Evolutionary conservation across 2,797 vertebrate genomes (phyloP), one percentile per base, ranked within the genome.

Genomic region (Sitta carolinensis): DNA sequence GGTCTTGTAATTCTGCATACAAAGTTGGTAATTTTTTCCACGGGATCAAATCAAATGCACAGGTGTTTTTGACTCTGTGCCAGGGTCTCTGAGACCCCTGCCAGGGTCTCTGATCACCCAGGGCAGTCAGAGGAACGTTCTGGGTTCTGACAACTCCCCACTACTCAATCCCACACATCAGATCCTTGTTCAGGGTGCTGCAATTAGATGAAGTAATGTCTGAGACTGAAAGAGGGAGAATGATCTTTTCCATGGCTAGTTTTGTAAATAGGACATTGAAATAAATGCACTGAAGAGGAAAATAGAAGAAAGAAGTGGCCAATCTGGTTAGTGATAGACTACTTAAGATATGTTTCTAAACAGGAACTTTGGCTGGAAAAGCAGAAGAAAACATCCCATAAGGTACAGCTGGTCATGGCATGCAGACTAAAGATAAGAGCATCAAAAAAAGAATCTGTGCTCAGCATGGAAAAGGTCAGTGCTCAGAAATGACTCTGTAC

Each of bases 191-290:
- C 21, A 57, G 69, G 48, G 73, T 77, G 47, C 38, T 89, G 76
- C 87, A 91, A 82, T 89, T 92, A 93, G 93, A 91, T 91, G 84
- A 96, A 91, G 85, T 93, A 82, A 94, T 89, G 92, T 94, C 91
- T 95, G 91, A 54, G 30, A 52, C 77, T 83, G 79, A 92, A 89
- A 92, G 48, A 89, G 79, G 54, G 89, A 89, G 78, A 91, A 92
- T 63, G 67, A 90, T 43, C 55, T 91, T 73, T 76, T 78, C 36
- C 72, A 63, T 32, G 34, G 38, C 58, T 43, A 63, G n/a, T 62
- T 81, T 86, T 58, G 18, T 45, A 84, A 85, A 66, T 89, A 64
- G 67, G 70, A 54, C 25, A 58, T 59, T 76, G 72, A 68, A 81
- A 95, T 54, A 36, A 91, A 90, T 25, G 6, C 40, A 36, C 18